Percentiles rank a stretch among this genome's conserved stretches.
phyloP scores from a whole-genome alignment of 1,140 invertebrate species.

The Copidosoma floridanum region DNA sequence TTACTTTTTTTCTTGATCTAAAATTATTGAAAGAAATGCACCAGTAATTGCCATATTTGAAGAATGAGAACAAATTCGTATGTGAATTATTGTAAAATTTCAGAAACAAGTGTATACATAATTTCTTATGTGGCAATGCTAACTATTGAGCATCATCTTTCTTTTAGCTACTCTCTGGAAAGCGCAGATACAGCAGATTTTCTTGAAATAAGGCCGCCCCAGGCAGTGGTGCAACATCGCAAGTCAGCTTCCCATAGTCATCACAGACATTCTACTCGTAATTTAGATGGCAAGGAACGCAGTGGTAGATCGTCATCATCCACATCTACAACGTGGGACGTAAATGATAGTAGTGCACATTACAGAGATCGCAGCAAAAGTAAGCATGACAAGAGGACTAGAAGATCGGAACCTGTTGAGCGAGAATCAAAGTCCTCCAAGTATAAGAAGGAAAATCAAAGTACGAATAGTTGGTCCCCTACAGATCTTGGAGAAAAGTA shows the following conservation, averaged over 20 bases:
- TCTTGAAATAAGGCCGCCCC: slow-evolving; percentile 87
- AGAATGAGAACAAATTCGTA: too few species aligned
- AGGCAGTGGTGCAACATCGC: slow-evolving; percentile 63
- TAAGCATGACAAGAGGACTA: slow-evolving; percentile 36
- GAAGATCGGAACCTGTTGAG: slow-evolving; percentile 41
- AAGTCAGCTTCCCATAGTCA: slow-evolving; percentile 45
- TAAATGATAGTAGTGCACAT: slow-evolving; percentile 54
- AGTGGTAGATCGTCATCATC: too few species aligned
- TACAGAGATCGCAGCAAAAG: slow-evolving; percentile 48
- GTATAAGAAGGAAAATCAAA: slow-evolving; percentile 61
- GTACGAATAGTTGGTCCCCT: slow-evolving; percentile 60
- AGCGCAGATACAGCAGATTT: slow-evolving; percentile 71
- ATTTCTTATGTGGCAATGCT: slow-evolving; percentile 71
- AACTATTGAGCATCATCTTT: too few species aligned
- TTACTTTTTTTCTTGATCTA: too few species aligned
- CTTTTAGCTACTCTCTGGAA: too few species aligned
- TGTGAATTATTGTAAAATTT: too few species aligned
- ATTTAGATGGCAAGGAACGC: slow-evolving; percentile 37
- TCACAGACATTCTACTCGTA: slow-evolving; percentile 58
- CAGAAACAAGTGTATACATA: too few species aligned
- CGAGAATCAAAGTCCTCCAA: slow-evolving; percentile 49
- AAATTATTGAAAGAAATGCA: too few species aligned
- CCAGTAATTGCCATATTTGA: too few species aligned
- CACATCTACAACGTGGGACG: too few species aligned
- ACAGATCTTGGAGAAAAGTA: slow-evolving; percentile 72